Evolutionary conservation across 1,140 invertebrate genomes (phyloP).

Genomic region (Wasmannia auropunctata): DNA sequence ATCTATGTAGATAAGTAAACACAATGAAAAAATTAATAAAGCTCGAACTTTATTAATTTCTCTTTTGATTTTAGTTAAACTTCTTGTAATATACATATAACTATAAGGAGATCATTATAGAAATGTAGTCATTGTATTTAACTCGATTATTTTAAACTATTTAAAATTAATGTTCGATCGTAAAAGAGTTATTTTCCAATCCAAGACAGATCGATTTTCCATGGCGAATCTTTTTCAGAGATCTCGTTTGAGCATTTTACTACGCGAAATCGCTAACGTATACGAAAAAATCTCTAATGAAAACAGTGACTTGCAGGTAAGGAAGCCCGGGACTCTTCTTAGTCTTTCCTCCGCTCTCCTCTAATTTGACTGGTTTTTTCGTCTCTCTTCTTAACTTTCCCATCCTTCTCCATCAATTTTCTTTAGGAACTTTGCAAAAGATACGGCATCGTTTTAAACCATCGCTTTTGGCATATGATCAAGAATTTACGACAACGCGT

Average conservation of each 20-base stretch:
- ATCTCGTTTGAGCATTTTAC: not conserved
- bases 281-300: slow-evolving; percentile 55
- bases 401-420: not conserved
- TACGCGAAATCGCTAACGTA: not conserved
- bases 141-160: not conserved
- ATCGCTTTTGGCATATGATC: slow-evolving; percentile 11
- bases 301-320: slow-evolving; percentile 56
- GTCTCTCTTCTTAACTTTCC: not conserved
- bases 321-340: not conserved
- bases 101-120: not conserved
- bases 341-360: not conserved
- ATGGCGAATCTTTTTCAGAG: not conserved
- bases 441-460: not conserved
- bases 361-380: slow-evolving; percentile 1
- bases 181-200: not conserved
- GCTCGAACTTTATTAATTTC: not conserved
- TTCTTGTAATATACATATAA: not conserved
- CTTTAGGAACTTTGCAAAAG: not conserved
- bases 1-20: not conserved
- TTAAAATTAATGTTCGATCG: not conserved
- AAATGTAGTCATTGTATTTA: not conserved
- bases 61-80: not conserved
- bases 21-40: not conserved
- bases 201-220: not conserved
- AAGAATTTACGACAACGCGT: not conserved